Base-by-base conservation (phyloP, 2,797 vertebrate genomes). In the Linurgus olivaceus region DNA sequence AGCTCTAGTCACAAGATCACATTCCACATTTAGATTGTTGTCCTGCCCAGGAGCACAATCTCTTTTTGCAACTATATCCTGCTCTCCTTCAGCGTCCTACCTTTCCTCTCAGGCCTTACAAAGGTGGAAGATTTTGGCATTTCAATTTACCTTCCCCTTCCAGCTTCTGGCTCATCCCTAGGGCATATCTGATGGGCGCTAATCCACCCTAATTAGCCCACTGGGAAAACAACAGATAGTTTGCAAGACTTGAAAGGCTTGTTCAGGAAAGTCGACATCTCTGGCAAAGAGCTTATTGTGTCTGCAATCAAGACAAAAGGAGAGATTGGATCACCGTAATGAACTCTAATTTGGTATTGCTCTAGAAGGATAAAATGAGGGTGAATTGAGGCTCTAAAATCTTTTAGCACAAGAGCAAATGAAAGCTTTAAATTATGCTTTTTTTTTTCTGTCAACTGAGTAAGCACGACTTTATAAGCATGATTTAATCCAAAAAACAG, bases 401-500 rank as follows among this genome's bases (percentile, higher is more conserved):
- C 93, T 93, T 96, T 95, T 95, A 96, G 95, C 90, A 71, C 81
- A 95, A 96, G 77, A 97, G 93, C 76, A 97, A 97, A 93, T 94
- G 89, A 97, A 96, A 96, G 91, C 90, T 93, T 96, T 97, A 97
- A 97, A 97, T 98, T 95, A 96, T 86, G 94, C 87, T 25, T 74
- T 92, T 95, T 95, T 96, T 95, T 93, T 84, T 10, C 73, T 96
- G 96, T 97, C 97, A 97, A 93, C 95, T 94, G 96, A 97, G 97
- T 87, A 96, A 94, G 96, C 94, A 97, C 76, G 65, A 96, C 94
- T 97, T 97, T 97, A 96, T 94, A 97, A 97, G 93, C 63, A 84
- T 58, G 89, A 87, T 94, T 96, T 97, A 97, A 98, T 97, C 96
- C 89, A 96, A 96, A 96, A 98, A 97, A 93, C 97, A 98, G 97